Conservation (phyloP, 2,797 vertebrate species). For the Notolepis coatsorum region DNA sequence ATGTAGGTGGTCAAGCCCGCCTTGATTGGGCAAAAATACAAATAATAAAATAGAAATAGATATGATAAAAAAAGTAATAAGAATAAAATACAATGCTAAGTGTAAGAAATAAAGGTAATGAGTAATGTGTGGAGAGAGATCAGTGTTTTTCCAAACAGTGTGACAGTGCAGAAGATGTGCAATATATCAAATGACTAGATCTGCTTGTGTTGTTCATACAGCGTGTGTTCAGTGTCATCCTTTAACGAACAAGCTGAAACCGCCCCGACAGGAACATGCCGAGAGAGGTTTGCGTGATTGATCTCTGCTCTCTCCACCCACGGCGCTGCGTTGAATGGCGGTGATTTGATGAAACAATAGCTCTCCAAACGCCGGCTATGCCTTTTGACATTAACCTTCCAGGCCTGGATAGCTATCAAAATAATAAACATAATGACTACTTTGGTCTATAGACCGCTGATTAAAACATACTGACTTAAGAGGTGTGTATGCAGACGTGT, state of each 20-base stretch:
- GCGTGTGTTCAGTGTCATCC: no score
- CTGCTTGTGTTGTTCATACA: no score
- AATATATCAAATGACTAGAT: no score
- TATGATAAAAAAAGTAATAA: no score
- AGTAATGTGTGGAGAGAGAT: no score
- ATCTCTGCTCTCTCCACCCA: neutral
- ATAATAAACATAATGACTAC: slow-evolving; percentile 47
- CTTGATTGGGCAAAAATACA: no score
- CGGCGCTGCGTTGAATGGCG: neutral
- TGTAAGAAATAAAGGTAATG: no score
- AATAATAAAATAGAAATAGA: no score
- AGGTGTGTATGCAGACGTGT: neutral
- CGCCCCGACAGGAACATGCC: slow-evolving; percentile 9
- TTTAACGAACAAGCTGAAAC: slow-evolving; percentile 36
- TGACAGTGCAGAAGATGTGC: no score
- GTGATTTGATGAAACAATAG: slow-evolving; percentile 5
- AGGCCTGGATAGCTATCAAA: slow-evolving; percentile 16
- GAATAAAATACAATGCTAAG: no score
- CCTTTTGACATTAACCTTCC: slow-evolving; percentile 19
- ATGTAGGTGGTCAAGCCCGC: no score
- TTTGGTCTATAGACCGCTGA: neutral
- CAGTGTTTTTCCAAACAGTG: no score
- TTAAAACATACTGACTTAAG: slow-evolving; percentile 1
- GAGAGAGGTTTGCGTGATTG: slow-evolving; percentile 1
- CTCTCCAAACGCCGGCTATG: slow-evolving; percentile 20